These are phyloP conservation scores for Caenorhabditis parvicauda DNA, from an alignment of 2,888 invertebrate genomes.

Conservation along the genomic window DNA sequence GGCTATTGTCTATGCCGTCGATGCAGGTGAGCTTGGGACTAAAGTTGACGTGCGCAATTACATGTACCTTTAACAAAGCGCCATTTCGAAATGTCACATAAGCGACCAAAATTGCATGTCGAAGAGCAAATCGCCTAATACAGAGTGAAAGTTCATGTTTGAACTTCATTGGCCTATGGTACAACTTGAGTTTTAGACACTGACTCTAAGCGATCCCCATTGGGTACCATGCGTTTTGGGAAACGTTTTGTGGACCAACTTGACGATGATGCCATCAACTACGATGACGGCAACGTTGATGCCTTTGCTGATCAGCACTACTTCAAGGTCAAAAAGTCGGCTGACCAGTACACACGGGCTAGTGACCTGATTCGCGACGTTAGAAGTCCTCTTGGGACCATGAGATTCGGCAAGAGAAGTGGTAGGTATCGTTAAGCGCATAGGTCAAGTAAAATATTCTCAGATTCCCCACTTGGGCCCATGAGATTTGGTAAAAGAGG, in stretches of 20 bases:
- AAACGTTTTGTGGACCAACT: constrained; percentile 29
- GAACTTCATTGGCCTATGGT: too few species aligned
- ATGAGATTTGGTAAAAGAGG: constrained; percentile 27
- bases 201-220: constrained; percentile 36
- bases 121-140: too few species aligned
- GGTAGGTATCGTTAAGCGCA: background rate
- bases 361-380: constrained; percentile 21
- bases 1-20: too few species aligned
- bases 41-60: too few species aligned
- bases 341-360: constrained; percentile 12
- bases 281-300: constrained; percentile 25
- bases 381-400: constrained; percentile 40
- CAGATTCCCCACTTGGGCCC: constrained; percentile 22
- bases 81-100: too few species aligned
- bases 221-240: constrained; percentile 47
- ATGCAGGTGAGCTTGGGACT: too few species aligned
- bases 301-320: too few species aligned
- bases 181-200: background rate
- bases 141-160: too few species aligned
- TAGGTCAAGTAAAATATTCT: background rate
- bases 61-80: too few species aligned
- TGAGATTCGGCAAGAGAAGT: constrained; percentile 44
- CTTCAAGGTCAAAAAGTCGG: constrained; percentile 9
- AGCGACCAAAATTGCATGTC: too few species aligned
- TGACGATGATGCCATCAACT: constrained; percentile 7